Percentiles rank a stretch among this genome's conserved stretches.
Evolutionary conservation across 2,113 vertebrate genomes (phyloP).

Genomic region (Oriolus oriolus): DNA sequence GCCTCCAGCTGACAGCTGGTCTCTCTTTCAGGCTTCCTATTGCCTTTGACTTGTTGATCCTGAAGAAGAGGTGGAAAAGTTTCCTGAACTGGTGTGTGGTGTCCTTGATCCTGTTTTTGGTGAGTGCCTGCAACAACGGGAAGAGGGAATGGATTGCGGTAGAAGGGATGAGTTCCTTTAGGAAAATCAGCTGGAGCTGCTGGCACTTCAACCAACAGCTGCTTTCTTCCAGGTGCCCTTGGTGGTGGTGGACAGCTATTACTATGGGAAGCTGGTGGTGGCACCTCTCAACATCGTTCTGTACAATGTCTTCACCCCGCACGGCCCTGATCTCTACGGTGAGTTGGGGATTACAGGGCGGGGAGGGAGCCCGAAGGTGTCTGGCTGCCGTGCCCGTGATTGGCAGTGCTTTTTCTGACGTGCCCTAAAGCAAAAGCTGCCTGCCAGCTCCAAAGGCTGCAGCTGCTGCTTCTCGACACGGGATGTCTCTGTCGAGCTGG

Average conservation of each 20-base stretch:
- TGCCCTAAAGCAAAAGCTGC: background rate
- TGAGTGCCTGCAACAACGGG: slow-evolving; percentile 44
- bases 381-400: accelerated
- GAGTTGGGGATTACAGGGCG: background rate
- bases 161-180: background rate
- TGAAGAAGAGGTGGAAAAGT: slow-evolving; percentile 87
- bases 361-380: background rate
- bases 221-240: slow-evolving; percentile 80
- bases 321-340: slow-evolving; percentile 97
- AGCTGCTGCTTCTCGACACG: background rate
- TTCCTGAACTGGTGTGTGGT: slow-evolving; percentile 85
- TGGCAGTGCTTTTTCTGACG: background rate
- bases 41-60: slow-evolving; percentile 87
- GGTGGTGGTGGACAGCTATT: slow-evolving; percentile 89
- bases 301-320: slow-evolving; percentile 94
- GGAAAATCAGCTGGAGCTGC: background rate
- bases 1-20: background rate
- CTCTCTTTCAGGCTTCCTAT: slow-evolving; percentile 83
- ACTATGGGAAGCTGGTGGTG: slow-evolving; percentile 92
- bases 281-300: slow-evolving; percentile 92
- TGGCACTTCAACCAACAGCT: background rate
- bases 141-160: background rate
- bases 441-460: background rate
- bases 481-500: slow-evolving; percentile 55
- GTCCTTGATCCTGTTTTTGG: slow-evolving; percentile 87